These are phyloP conservation scores for Lasioglossum lativentre DNA, from an alignment of 2,888 invertebrate species.

Conservation along the genomic window DNA sequence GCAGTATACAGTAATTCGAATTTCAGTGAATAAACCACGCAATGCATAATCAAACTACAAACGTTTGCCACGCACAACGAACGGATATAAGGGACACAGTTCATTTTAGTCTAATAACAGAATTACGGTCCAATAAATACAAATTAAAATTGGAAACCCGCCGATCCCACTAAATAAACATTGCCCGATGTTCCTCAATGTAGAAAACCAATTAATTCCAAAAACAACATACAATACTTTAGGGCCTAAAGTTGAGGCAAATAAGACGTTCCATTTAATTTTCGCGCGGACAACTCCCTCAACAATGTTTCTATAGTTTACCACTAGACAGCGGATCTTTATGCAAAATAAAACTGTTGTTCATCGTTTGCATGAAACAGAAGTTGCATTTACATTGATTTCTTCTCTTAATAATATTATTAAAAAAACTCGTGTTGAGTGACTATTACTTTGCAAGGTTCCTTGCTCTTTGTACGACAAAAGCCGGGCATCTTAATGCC, in stretches of 20 bases:
- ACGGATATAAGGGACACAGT: not conserved
- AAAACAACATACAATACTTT: not conserved
- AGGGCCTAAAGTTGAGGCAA: not conserved
- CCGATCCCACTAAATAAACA: not conserved
- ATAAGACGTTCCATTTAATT: not conserved
- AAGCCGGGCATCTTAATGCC: constrained; percentile 96
- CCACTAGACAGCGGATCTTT: no score
- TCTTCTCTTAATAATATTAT: no score
- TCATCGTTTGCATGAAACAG: no score
- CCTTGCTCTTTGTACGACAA: constrained; percentile 91
- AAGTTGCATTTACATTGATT: no score
- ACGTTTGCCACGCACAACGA: not conserved
- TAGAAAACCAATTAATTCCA: not conserved
- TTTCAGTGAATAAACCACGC: not conserved
- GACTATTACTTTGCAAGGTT: constrained; percentile 88
- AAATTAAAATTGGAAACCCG: not conserved
- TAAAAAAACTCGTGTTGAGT: not conserved
- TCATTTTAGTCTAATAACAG: not conserved
- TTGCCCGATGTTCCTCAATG: not conserved
- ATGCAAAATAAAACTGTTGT: no score
- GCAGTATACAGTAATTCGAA: not conserved
- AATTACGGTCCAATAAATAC: not conserved
- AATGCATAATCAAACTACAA: not conserved
- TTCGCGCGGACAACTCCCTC: not conserved
- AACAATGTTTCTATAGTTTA: not conserved